Evolutionary conservation across 2,113 vertebrate genomes (phyloP).

Genomic region (human (Homo sapiens)): GRCh38 chr1:160553001-160553500

Average conservation of each 20-base stretch:
- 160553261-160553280: background rate
- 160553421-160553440: background rate
- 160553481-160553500: background rate
- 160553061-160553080: background rate
- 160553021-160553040: background rate
- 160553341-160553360: background rate
- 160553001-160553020: background rate
- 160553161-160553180: background rate
- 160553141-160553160: background rate
- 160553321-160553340: background rate
- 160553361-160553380: constrained; percentile 6
- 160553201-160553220: background rate
- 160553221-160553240: background rate
- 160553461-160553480: fast-evolving
- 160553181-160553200: background rate
- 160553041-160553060: background rate
- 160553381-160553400: background rate
- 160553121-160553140: background rate
- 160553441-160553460: background rate
- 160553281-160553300: background rate
- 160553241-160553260: background rate
- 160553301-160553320: background rate
- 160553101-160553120: background rate
- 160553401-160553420: background rate
- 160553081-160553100: background rate